Evolutionary conservation across 92 coral and sea anemone species (phyloP), one percentile per base, ranked within the genome.

Genomic region (Zoanthus gigantus): DNA sequence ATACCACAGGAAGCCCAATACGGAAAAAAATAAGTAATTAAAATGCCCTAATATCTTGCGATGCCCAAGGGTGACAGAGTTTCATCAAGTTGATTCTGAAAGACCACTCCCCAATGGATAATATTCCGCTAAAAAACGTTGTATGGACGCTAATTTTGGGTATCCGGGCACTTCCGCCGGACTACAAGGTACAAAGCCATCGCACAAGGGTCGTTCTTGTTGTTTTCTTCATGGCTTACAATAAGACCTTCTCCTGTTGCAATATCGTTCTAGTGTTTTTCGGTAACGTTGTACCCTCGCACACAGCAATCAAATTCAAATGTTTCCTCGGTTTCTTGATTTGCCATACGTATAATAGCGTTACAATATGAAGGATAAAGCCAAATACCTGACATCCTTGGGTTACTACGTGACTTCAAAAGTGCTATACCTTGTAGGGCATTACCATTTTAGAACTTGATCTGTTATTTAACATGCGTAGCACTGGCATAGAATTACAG

Each of bases 281-380:
- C 79, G 81, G 88, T 85, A 58, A 85, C 80, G 69, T 74, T 72
- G 89, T 85, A 85, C 29, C 89, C 89, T 60, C 82, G 83, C 69
- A 85, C 83, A 85, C 74, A 85, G 89, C 73, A 85, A 85, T 74
- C 89, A 85, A 74, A 74, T 85, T 85, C 89, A 85, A 74, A 85
- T 85, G 89, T 85, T 31, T 74, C 72, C 80, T 71, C 71, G 52
- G 71, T 31, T 83, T n/a, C 87, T 69, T 67, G 87, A 69, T 32
- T 83, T 16, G 52, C 87, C 87, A 66, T 83, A 66, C 56, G 56
- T 50, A 50, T 50, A 50, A 50, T 50, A 50, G 56, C 73, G 8
- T 82, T 82, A 82, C 86, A 11, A 66, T 23, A 82, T 11, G 9
- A 17, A 82, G 86, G 76, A 82, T 82, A 67, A 37, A 82, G 86